Conservation (phyloP, 2,113 vertebrate genomes). For the Isichthys henryi region DNA sequence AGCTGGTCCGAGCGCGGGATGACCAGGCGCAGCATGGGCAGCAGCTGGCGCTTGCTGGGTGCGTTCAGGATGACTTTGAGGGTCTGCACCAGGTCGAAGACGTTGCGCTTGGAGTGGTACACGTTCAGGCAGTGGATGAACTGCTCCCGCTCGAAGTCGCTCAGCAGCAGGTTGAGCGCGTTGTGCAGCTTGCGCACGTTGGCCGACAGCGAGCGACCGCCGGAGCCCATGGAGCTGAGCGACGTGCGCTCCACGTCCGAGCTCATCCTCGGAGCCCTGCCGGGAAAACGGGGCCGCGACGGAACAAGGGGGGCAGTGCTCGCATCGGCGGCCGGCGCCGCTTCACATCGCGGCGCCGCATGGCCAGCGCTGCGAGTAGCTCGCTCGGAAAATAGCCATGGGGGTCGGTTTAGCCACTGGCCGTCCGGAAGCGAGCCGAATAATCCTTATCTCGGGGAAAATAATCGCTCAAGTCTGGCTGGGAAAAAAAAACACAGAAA, state of each 20-base stretch:
- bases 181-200: slow-evolving; percentile 90
- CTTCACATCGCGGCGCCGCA: slow-evolving; percentile 35
- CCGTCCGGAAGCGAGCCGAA: background rate
- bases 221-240: slow-evolving; percentile 70
- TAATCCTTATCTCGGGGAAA: slow-evolving; percentile 2
- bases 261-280: slow-evolving; percentile 67
- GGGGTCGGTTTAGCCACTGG: background rate
- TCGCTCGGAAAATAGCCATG: slow-evolving; percentile 29
- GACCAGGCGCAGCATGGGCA: slow-evolving; percentile 88
- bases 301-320: slow-evolving; percentile 27
- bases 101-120: slow-evolving; percentile 90
- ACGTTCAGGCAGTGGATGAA: slow-evolving; percentile 93
- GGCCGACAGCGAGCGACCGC: slow-evolving; percentile 77
- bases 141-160: slow-evolving; percentile 83
- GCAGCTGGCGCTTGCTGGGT: slow-evolving; percentile 81
- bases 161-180: slow-evolving; percentile 83
- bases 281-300: slow-evolving; percentile 41
- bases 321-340: slow-evolving; percentile 26
- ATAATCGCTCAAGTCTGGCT: background rate
- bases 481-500: background rate
- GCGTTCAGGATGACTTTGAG: slow-evolving; percentile 84
- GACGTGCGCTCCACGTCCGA: slow-evolving; percentile 77
- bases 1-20: slow-evolving; percentile 94
- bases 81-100: slow-evolving; percentile 90
- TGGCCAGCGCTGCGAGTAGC: slow-evolving; percentile 26